A percentile compares a stretch with the other conserved stretches of the same genome.
Conservation (phyloP, 2,797 vertebrate genomes). For the Enteromius fasciolatus region DNA sequence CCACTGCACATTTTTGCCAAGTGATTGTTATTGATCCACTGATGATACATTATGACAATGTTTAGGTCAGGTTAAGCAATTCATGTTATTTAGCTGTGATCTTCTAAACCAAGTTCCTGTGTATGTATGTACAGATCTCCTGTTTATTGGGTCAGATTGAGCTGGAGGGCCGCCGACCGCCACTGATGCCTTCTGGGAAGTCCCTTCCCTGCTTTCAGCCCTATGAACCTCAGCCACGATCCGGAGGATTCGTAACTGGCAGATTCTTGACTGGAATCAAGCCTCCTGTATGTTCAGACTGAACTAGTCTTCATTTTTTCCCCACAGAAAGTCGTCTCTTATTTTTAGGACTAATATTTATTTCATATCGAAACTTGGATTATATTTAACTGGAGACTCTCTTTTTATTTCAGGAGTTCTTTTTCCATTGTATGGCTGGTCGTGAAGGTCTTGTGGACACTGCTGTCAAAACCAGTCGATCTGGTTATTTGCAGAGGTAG, state of each 20-base stretch:
- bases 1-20: background rate
- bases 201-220: constrained; percentile 94
- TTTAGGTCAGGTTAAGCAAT: background rate
- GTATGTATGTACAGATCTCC: constrained; percentile 84
- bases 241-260: constrained; percentile 94
- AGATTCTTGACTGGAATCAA: constrained; percentile 96
- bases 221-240: constrained; percentile 86
- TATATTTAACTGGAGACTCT: background rate
- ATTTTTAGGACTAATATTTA: background rate
- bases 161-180: constrained; percentile 93
- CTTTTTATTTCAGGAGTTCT: constrained; percentile 86
- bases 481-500: constrained; percentile 96
- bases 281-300: constrained; percentile 81
- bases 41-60: background rate
- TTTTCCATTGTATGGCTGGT: constrained; percentile 99
- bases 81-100: background rate
- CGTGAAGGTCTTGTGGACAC: constrained; percentile 97
- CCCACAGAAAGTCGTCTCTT: background rate
- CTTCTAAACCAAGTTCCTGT: background rate
- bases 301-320: background rate
- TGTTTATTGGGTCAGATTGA: constrained; percentile 98
- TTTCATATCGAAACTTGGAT: background rate
- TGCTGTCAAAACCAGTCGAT: constrained; percentile 96
- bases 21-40: background rate
- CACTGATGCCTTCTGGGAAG: constrained; percentile 96